Conservation (phyloP, 2,797 vertebrate genomes). For the Notolabrus celidotus region DNA sequence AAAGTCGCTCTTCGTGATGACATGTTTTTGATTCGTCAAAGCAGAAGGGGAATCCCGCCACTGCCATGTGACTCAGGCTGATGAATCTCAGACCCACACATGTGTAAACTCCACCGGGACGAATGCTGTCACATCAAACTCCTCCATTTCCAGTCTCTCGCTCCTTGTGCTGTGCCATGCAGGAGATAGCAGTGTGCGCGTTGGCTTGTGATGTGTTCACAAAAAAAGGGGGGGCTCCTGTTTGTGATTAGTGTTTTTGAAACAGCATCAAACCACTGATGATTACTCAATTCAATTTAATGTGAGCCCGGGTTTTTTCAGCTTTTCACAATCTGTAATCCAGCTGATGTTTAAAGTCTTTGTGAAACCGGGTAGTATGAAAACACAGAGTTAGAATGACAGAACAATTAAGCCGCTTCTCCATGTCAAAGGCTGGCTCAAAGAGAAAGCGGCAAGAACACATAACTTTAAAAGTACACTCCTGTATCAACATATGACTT, state of each 20-base stretch:
- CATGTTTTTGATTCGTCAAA: conserved; percentile 42
- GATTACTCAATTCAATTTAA: conserved; percentile 61
- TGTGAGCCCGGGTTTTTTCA: conserved; percentile 51
- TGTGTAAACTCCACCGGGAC: conserved; percentile 43
- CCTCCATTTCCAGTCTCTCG: conserved; percentile 33
- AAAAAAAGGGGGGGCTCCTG: conserved; percentile 31
- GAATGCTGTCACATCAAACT: conserved; percentile 25
- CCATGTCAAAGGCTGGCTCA: conserved; percentile 37
- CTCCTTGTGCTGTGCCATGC: conserved; percentile 14
- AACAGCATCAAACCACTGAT: conserved; percentile 55
- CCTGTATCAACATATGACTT: conserved; percentile 16
- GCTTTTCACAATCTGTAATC: conserved; percentile 42
- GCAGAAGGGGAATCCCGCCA: conserved; percentile 52
- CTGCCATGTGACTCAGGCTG: conserved; percentile 47
- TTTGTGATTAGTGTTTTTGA: conserved; percentile 52
- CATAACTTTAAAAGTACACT: conserved; percentile 17
- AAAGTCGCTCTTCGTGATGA: conserved; percentile 26
- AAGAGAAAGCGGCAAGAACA: conserved; percentile 18
- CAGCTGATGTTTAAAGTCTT: conserved; percentile 62
- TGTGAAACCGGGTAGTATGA: conserved; percentile 34
- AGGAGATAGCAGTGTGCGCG: conserved; percentile 9
- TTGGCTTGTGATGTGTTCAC: conserved; percentile 39
- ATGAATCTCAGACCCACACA: conserved; percentile 50
- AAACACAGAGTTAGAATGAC: conserved; percentile 46
- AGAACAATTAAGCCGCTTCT: conserved; percentile 45